A percentile compares a stretch with the other conserved stretches of the same genome.
Conservation (phyloP, 2,797 vertebrate species). For the Peromyscus attwateri region DNA sequence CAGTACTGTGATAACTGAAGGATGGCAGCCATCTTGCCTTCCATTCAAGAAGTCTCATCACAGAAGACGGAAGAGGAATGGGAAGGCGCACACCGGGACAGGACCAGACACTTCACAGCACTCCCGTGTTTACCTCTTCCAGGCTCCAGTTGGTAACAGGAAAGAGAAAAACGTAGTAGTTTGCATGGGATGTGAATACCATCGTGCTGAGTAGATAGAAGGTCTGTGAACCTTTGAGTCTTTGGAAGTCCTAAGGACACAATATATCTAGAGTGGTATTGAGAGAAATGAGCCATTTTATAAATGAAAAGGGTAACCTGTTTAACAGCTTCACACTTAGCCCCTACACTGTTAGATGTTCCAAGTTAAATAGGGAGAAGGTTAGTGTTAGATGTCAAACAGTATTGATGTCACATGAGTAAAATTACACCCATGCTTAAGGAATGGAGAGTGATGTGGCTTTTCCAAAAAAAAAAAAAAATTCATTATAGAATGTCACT, state of each 20-base stretch:
- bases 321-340: neutral
- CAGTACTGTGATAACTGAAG: constrained; percentile 99
- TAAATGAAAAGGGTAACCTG: neutral
- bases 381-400: neutral
- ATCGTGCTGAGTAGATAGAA: neutral
- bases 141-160: neutral
- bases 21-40: constrained; percentile 99
- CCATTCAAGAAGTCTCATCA: constrained; percentile 32
- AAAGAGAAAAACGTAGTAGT: neutral
- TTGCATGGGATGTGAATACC: neutral
- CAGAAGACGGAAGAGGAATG: neutral
- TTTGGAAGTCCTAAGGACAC: neutral
- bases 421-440: constrained; percentile 3
- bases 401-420: neutral
- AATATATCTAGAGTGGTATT: neutral
- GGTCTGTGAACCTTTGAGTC: neutral
- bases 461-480: neutral
- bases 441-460: neutral
- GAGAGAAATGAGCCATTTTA: neutral
- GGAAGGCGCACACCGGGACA: neutral
- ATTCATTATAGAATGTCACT: neutral
- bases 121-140: neutral
- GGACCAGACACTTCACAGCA: neutral
- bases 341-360: neutral
- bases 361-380: neutral